Percentiles rank a stretch among this genome's conserved stretches.
Evolutionary conservation across 2,113 vertebrate species (phyloP).

Genomic region (Baryphthengus martii): DNA sequence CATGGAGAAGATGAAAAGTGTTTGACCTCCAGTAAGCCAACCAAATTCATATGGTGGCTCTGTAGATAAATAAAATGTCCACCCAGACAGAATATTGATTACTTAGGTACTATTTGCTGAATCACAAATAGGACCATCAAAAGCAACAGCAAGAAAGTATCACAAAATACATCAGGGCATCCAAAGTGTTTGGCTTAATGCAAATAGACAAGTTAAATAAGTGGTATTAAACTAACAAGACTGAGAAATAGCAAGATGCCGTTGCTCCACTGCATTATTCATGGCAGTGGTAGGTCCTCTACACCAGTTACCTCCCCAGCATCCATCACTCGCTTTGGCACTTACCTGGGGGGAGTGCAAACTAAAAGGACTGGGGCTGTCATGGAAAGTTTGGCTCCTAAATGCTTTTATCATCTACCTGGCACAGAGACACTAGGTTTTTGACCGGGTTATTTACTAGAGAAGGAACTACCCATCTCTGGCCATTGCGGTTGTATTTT

Average conservation of each 20-base stretch:
- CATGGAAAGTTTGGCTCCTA: neutral
- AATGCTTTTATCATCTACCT: neutral
- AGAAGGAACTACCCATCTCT: neutral
- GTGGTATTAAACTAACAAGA: neutral
- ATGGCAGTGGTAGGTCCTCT: neutral
- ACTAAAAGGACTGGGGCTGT: neutral
- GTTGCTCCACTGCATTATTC: neutral
- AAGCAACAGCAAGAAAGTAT: neutral
- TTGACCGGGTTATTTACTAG: neutral
- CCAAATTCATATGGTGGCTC: conserved; percentile 19
- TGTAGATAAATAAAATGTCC: conserved; percentile 43
- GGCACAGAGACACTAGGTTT: neutral
- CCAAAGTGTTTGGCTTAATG: neutral
- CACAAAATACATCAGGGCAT: neutral
- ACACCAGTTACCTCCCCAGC: neutral
- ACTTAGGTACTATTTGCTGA: conserved; percentile 15
- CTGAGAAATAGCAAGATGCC: neutral
- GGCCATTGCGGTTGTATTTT: neutral
- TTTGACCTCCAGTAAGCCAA: conserved; percentile 39
- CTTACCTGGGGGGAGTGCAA: rapidly evolving
- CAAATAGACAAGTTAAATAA: conserved; percentile 20
- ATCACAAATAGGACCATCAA: conserved; percentile 28
- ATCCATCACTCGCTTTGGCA: neutral
- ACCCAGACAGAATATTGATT: conserved; percentile 48
- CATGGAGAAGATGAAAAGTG: conserved; percentile 21